Conservation (phyloP, 2,888 invertebrate genomes). For the Amiota mariae region DNA sequence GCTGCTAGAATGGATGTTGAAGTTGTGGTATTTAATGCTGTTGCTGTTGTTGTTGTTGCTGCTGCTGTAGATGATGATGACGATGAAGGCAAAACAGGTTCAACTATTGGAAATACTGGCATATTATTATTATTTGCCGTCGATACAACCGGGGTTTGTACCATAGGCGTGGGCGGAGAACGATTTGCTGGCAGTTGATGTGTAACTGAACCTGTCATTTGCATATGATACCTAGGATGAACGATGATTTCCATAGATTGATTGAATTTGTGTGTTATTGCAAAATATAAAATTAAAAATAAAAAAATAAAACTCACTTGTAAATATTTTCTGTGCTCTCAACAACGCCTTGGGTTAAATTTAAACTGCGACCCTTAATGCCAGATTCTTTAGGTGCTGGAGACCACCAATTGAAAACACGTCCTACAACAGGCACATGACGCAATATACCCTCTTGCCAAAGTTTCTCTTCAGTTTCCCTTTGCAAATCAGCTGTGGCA, state of each 20-base stretch:
- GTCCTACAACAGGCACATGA: slow-evolving; percentile 94
- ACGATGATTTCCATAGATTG: background rate
- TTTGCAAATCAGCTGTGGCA: slow-evolving; percentile 91
- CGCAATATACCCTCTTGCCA: slow-evolving; percentile 96
- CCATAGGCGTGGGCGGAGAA: slow-evolving; percentile 80
- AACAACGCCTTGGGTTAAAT: slow-evolving; percentile 84
- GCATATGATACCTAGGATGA: slow-evolving; percentile 83
- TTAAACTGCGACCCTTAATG: slow-evolving; percentile 87
- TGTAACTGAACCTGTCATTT: slow-evolving; percentile 77
- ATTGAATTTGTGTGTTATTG: background rate
- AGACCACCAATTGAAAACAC: slow-evolving; percentile 97
- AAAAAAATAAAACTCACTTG: slow-evolving; percentile 66
- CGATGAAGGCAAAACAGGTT: slow-evolving; percentile 47
- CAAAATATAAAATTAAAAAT: no score
- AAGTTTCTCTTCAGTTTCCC: slow-evolving; percentile 90
- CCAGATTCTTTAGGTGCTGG: slow-evolving; percentile 83
- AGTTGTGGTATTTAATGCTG: slow-evolving; percentile 76
- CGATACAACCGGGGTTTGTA: slow-evolving; percentile 78
- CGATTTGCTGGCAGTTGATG: slow-evolving; percentile 77
- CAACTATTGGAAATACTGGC: slow-evolving; percentile 71
- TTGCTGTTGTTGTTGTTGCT: slow-evolving; percentile 74
- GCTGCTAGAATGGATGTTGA: slow-evolving; percentile 73
- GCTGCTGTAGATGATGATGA: slow-evolving; percentile 41
- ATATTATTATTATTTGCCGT: slow-evolving; percentile 66
- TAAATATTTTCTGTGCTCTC: slow-evolving; percentile 87